Conservation (phyloP, 2,113 vertebrate genomes). For the Colinus virginianus region DNA sequence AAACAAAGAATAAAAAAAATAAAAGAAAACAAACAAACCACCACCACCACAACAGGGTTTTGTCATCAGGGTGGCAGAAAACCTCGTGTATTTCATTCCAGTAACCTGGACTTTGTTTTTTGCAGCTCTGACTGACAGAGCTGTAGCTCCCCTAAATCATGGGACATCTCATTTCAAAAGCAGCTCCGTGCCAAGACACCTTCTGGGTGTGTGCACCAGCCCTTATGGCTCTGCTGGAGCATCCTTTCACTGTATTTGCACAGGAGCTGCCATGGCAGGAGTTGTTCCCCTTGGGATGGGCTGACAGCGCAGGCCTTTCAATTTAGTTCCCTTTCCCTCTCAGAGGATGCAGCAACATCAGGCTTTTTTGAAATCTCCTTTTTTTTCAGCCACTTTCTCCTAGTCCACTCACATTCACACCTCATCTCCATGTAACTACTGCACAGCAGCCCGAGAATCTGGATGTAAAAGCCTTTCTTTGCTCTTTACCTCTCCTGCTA, state of each 20-base stretch:
- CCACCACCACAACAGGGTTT: background rate
- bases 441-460: background rate
- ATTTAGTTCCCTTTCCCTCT: background rate
- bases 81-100: background rate
- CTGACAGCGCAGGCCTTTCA: background rate
- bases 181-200: background rate
- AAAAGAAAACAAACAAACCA: too few relatives aligned
- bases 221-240: background rate
- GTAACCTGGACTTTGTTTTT: background rate
- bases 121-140: background rate
- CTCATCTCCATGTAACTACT: background rate
- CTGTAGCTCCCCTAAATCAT: background rate
- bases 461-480: background rate
- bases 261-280: background rate
- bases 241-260: background rate
- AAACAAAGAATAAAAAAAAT: background rate
- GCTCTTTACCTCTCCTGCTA: background rate
- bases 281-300: too few relatives aligned
- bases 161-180: background rate
- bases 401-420: background rate
- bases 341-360: background rate
- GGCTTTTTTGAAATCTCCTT: background rate
- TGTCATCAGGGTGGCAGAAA: background rate
- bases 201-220: background rate
- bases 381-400: constrained; percentile 20